Evolutionary conservation across 1,140 invertebrate genomes (phyloP).

Genomic region (Zaprionus capensis): DNA sequence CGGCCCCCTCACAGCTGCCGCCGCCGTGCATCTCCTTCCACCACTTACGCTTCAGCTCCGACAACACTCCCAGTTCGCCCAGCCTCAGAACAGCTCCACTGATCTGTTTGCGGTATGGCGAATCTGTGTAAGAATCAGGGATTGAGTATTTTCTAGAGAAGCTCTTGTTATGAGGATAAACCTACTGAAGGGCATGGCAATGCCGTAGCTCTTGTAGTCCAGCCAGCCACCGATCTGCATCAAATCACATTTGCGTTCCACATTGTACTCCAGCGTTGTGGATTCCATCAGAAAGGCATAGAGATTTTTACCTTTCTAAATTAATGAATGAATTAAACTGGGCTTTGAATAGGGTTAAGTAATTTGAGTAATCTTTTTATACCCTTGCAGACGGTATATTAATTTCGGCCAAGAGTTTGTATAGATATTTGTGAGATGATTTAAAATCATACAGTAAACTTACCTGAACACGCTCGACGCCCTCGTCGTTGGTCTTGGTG

Average conservation of each 20-base stretch:
- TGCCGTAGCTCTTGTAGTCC: conserved; percentile 93
- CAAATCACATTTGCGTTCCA: conserved; percentile 95
- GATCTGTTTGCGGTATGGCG: conserved; percentile 88
- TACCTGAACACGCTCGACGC: conserved; percentile 90
- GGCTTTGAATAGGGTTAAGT: background rate
- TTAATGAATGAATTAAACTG: background rate
- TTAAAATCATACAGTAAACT: background rate
- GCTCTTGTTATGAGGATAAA: background rate
- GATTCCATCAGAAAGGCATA: conserved; percentile 98
- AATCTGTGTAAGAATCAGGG: conserved; percentile 85
- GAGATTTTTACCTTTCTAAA: conserved; percentile 90
- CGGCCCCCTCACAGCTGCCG: conserved; percentile 61
- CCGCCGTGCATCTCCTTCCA: conserved; percentile 88
- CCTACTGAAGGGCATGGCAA: conserved; percentile 87
- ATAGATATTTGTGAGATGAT: no score
- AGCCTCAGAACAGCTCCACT: conserved; percentile 90
- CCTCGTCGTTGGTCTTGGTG: conserved; percentile 90
- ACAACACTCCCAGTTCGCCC: conserved; percentile 90
- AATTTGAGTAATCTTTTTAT: no score
- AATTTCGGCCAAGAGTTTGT: no score
- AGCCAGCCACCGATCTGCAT: conserved; percentile 96
- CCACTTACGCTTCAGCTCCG: conserved; percentile 92
- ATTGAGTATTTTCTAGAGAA: background rate
- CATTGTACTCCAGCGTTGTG: conserved; percentile 94
- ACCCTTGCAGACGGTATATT: no score